Conservation (phyloP, 2,888 invertebrate genomes). For the Biston betularia region DNA sequence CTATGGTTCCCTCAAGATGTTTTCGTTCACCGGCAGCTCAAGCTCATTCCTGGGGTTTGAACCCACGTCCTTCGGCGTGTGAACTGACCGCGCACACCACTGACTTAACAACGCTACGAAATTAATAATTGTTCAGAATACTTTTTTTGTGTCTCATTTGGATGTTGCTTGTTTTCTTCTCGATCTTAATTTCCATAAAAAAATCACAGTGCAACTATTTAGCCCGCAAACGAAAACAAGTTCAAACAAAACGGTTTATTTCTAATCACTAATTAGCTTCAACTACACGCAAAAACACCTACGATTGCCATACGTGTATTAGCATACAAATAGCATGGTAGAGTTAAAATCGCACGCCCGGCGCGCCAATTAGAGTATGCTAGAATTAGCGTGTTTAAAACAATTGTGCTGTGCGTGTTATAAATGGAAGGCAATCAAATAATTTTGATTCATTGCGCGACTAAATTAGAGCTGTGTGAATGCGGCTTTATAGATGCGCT, state of each 20-base stretch:
- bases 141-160: too few relatives aligned
- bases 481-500: background rate
- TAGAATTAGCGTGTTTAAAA: slow-evolving; percentile 58
- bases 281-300: slow-evolving; percentile 28
- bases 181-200: background rate
- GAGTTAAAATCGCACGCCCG: slow-evolving; percentile 37
- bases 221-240: background rate
- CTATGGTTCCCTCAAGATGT: too few relatives aligned
- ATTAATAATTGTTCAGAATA: too few relatives aligned
- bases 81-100: too few relatives aligned
- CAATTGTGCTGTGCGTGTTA: slow-evolving; percentile 50
- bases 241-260: background rate
- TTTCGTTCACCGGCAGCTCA: too few relatives aligned
- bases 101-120: too few relatives aligned
- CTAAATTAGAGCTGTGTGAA: slow-evolving; percentile 40
- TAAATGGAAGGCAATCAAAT: slow-evolving; percentile 50
- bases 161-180: too few relatives aligned
- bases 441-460: slow-evolving; percentile 51
- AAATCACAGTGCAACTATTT: background rate
- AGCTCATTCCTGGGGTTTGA: too few relatives aligned
- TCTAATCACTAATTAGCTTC: slow-evolving; percentile 16
- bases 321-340: slow-evolving; percentile 44
- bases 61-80: too few relatives aligned
- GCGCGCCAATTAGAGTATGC: slow-evolving; percentile 40
- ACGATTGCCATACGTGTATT: slow-evolving; percentile 23